These are phyloP conservation scores for Malacosoma neustria DNA, from an alignment of 2,888 invertebrate genomes.

Conservation along the genomic window DNA sequence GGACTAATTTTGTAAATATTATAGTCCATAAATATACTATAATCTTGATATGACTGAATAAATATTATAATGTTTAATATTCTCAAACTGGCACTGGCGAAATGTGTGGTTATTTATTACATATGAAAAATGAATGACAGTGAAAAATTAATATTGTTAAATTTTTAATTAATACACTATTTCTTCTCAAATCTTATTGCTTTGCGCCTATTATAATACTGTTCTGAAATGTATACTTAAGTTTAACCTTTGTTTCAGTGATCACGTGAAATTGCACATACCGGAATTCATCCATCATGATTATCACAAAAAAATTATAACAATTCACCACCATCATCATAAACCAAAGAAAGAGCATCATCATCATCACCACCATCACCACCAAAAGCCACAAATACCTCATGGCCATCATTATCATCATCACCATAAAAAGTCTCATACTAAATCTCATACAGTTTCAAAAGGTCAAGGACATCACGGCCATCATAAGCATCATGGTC, in stretches of 20 bases:
- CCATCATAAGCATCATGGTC: conserved; percentile 28
- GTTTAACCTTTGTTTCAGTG: conserved; percentile 45
- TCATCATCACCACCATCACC: conserved; percentile 46
- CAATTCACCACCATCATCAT: conserved; percentile 70
- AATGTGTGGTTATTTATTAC: no score
- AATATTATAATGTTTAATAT: no score
- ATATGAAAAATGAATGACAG: no score
- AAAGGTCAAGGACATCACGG: conserved; percentile 31
- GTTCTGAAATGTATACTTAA: background rate
- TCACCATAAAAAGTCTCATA: conserved; percentile 51
- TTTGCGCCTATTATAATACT: background rate
- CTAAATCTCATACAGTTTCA: conserved; percentile 34
- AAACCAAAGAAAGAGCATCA: conserved; percentile 65
- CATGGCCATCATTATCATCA: conserved; percentile 44
- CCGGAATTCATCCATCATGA: conserved; percentile 77
- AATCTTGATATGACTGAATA: no score
- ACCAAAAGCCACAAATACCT: conserved; percentile 34
- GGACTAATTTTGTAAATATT: background rate
- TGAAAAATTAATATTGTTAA: no score
- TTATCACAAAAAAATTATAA: conserved; percentile 75
- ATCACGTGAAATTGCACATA: conserved; percentile 73
- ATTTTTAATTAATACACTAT: no score
- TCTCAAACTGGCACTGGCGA: no score
- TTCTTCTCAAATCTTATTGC: no score
- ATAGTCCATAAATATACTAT: no score